Conservation (phyloP, 1,140 invertebrate genomes). For the Euglossa dilemma region DNA sequence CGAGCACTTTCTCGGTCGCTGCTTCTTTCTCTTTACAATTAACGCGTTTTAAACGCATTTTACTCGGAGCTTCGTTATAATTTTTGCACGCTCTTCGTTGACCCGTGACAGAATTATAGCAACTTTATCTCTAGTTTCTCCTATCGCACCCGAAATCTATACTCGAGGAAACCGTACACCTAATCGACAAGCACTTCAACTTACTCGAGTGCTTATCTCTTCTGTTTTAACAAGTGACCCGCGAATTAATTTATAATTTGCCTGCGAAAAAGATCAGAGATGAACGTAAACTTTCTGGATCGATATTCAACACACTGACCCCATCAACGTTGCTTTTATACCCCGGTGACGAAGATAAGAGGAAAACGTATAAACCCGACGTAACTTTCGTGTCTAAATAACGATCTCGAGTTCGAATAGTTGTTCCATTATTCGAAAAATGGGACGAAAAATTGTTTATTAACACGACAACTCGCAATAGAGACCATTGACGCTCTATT, state of each 20-base stretch:
- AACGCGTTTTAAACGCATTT: too few species aligned
- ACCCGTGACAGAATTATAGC: not conserved
- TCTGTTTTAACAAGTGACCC: too few species aligned
- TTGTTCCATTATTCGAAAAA: too few species aligned
- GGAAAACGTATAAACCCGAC: not conserved
- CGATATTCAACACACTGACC: too few species aligned
- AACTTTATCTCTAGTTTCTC: not conserved
- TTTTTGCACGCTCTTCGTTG: not conserved
- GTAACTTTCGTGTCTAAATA: not conserved
- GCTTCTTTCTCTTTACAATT: too few species aligned
- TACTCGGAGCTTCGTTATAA: too few species aligned
- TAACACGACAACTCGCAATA: too few species aligned
- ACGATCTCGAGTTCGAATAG: not conserved
- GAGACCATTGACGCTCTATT: too few species aligned
- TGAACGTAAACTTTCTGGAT: not conserved
- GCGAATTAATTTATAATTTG: too few species aligned
- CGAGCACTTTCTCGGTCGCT: not conserved
- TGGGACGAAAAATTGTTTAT: too few species aligned
- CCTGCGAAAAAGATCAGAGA: not conserved
- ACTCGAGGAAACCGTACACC: too few species aligned
- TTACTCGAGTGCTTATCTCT: not conserved
- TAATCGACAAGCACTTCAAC: accelerated
- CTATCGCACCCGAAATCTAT: not conserved
- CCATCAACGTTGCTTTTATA: not conserved
- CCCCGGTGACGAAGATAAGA: not conserved